phyloP scores from a whole-genome alignment of 1,140 invertebrate genomes.

The Batillaria attramentaria region DNA sequence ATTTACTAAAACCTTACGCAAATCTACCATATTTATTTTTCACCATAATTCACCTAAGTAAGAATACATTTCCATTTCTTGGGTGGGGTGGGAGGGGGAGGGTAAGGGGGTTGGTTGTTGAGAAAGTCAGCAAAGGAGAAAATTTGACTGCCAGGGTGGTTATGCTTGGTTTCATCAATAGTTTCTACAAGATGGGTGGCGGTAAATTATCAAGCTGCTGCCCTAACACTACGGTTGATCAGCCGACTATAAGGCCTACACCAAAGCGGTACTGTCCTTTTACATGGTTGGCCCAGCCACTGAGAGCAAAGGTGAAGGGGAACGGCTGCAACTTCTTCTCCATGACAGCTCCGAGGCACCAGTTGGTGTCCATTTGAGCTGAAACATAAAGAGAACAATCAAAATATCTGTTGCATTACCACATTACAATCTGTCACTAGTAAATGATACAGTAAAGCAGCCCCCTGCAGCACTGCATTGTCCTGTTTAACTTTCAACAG shows the following conservation, averaged over 20 bases:
- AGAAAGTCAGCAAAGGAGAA: neutral
- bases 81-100: no score
- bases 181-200: neutral
- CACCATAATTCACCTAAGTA: no score
- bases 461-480: no score
- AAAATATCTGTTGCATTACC: no score
- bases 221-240: slow-evolving; percentile 14
- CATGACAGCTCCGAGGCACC: slow-evolving; percentile 93
- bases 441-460: no score
- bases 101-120: neutral
- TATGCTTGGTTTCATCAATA: no score
- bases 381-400: slow-evolving; percentile 43
- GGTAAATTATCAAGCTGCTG: neutral
- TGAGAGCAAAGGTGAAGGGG: slow-evolving; percentile 94
- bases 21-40: no score
- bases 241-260: slow-evolving; percentile 73
- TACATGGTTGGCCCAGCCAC: slow-evolving; percentile 91
- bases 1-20: no score
- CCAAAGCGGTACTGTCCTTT: slow-evolving; percentile 73
- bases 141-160: no score
- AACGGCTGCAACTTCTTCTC: slow-evolving; percentile 90
- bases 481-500: no score
- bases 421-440: no score
- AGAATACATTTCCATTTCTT: no score
- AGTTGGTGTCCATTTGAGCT: slow-evolving; percentile 89